Evolutionary conservation across 2,888 invertebrate species (phyloP).

Genomic region (Arrhopalites spinosus): DNA sequence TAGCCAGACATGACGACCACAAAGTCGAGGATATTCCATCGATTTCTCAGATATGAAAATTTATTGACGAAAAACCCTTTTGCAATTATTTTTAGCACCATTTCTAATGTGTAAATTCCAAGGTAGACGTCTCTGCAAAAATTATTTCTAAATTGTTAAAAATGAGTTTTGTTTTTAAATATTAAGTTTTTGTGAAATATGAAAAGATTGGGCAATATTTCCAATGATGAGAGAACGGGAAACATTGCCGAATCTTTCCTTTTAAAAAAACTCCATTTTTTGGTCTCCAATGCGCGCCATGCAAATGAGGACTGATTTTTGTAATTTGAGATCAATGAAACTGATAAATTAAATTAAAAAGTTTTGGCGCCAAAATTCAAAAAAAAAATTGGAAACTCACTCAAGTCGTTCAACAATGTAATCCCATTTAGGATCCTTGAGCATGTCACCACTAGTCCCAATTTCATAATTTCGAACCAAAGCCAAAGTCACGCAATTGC

Average conservation of each 20-base stretch:
- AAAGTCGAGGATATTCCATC: constrained; percentile 95
- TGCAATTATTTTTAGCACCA: constrained; percentile 92
- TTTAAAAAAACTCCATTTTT: no score
- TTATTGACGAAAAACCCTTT: constrained; percentile 94
- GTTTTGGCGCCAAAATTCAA: no score
- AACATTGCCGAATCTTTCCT: no score
- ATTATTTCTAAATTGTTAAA: no score
- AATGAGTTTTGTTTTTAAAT: no score
- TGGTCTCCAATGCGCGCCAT: neutral
- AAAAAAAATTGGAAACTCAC: constrained; percentile 1
- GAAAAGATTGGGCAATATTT: no score
- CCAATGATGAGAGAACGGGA: no score
- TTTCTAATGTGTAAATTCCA: constrained; percentile 92
- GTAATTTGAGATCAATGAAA: no score
- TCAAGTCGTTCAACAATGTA: constrained; percentile 18
- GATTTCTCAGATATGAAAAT: constrained; percentile 92
- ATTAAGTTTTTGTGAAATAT: no score
- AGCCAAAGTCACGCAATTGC: constrained; percentile 97
- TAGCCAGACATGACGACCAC: constrained; percentile 92
- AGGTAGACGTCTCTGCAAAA: constrained; percentile 78
- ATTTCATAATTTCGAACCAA: constrained; percentile 58
- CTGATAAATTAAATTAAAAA: no score
- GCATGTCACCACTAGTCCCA: constrained; percentile 24
- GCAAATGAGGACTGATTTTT: no score
- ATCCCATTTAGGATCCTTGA: neutral